Conservation (phyloP, 1,140 invertebrate species). For the Oncopodura yosiiana region DNA sequence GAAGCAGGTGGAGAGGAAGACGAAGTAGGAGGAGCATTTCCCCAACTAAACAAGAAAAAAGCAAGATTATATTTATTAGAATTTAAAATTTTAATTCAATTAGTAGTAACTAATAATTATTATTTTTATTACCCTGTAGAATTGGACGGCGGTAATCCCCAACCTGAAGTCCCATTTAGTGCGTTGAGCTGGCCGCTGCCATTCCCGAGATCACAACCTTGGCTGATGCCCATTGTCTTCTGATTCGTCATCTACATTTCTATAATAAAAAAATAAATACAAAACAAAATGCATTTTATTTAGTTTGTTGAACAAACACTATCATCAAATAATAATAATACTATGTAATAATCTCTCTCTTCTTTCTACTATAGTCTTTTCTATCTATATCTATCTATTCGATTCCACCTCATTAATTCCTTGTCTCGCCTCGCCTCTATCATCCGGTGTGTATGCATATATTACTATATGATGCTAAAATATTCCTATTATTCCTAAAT, state of each 20-base stretch:
- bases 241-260: conserved; percentile 12
- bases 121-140: conserved; percentile 37
- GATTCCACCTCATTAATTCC: too few species aligned
- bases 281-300: too few species aligned
- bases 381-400: too few species aligned
- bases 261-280: too few species aligned
- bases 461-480: too few species aligned
- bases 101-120: conserved; percentile 48
- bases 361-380: conserved; percentile 4
- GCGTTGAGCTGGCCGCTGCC: conserved; percentile 61
- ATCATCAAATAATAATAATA: too few species aligned
- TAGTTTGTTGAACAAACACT: too few species aligned
- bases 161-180: conserved; percentile 55
- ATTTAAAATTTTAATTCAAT: conserved; percentile 38
- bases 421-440: too few species aligned
- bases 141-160: conserved; percentile 51
- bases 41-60: conserved; percentile 37
- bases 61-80: conserved; percentile 33
- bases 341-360: not conserved
- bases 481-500: too few species aligned
- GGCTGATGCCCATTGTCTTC: conserved; percentile 22
- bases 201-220: conserved; percentile 46
- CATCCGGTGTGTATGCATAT: too few species aligned
- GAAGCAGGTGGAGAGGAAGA: conserved; percentile 37
- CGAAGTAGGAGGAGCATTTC: conserved; percentile 35